Evolutionary conservation across 92 coral and sea anemone species (phyloP).

Genomic region (Epizoanthus stellaris): DNA sequence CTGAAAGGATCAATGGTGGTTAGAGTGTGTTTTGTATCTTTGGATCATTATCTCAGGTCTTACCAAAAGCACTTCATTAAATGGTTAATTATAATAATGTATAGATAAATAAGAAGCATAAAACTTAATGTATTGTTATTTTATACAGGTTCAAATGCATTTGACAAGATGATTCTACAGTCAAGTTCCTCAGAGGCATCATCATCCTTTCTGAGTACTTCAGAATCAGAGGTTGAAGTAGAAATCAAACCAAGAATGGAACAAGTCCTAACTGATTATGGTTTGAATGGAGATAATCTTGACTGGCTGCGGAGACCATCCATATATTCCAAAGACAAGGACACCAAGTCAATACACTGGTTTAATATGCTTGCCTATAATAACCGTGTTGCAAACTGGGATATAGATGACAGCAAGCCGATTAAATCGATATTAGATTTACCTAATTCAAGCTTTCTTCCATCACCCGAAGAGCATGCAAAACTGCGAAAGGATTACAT

Average conservation of each 20-base stretch:
- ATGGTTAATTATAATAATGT: too few species aligned
- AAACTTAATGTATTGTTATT: background rate
- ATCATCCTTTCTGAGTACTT: background rate
- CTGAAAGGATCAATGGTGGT: too few species aligned
- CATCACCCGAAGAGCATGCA: slow-evolving; percentile 49
- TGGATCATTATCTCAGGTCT: too few species aligned
- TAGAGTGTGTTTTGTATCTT: too few species aligned
- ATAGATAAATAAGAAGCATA: too few species aligned
- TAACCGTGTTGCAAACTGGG: slow-evolving; percentile 42
- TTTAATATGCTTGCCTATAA: slow-evolving; percentile 44
- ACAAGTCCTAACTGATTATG: slow-evolving; percentile 35
- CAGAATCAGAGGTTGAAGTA: slow-evolving; percentile 47
- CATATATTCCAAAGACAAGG: slow-evolving; percentile 33
- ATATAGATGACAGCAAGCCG: slow-evolving; percentile 27
- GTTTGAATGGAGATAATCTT: slow-evolving; percentile 57
- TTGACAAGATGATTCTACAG: slow-evolving; percentile 6
- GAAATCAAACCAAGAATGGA: background rate
- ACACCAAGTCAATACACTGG: slow-evolving; percentile 57
- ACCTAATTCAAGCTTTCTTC: slow-evolving; percentile 43
- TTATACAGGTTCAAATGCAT: slow-evolving; percentile 5
- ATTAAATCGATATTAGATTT: slow-evolving; percentile 43
- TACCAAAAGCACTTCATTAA: too few species aligned
- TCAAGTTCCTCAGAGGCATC: slow-evolving; percentile 25
- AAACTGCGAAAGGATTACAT: slow-evolving; percentile 38
- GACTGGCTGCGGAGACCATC: slow-evolving; percentile 57